Evolutionary conservation across 2,113 vertebrate species (phyloP), one percentile per base, ranked within the genome.

Genomic region (Neomonachus schauinslandi): DNA sequence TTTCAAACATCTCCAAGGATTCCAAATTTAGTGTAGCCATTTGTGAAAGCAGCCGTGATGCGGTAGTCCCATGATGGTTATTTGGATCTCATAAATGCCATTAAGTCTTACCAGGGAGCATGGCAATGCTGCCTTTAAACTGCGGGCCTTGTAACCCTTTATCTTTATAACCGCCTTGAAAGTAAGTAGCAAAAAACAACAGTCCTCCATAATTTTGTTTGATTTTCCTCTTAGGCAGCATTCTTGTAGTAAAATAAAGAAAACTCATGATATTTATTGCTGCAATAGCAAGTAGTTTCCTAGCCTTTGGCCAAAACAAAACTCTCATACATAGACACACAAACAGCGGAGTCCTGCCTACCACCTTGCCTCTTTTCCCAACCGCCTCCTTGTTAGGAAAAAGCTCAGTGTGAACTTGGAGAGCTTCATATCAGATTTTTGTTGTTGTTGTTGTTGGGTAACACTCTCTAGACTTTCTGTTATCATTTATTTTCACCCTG

Each of bases 231-330:
- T 96, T 84, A 95, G 96, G 96, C 69, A 87, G 87, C n/a, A 59
- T 96, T 97, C 92, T 96, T 90, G 59, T 59, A 84, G 92, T 95
- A 96, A 97, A 96, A 97, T 83, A 93, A 79, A 97, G 65, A 96
- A 95, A 96, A 95, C 91, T 88, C 80, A 82, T 95, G 74, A 87
- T 97, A 97, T 96, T 97, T 94, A 96, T 94, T 88, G 63, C 53
- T 53, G 18, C 51, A 72, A 51, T 79, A 91, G 88, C 79, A 92
- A 93, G 82, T 95, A 22, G 86, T 93, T 97, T 94, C 55, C 88
- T 97, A 81, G 97, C 91, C 96, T 95, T 96, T 91, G 97, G 92
- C 96, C 94, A 86, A 96, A 97, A 95, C 76, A 97, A 95, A 90
- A 46, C 53, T 31, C 42, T 21, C 57, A 39, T 63, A 71, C 28